Percentiles rank a stretch among this genome's conserved stretches.
These are phyloP conservation scores for Calliphora vomitoria DNA, from an alignment of 2,888 invertebrate genomes.

Conservation along the genomic window DNA sequence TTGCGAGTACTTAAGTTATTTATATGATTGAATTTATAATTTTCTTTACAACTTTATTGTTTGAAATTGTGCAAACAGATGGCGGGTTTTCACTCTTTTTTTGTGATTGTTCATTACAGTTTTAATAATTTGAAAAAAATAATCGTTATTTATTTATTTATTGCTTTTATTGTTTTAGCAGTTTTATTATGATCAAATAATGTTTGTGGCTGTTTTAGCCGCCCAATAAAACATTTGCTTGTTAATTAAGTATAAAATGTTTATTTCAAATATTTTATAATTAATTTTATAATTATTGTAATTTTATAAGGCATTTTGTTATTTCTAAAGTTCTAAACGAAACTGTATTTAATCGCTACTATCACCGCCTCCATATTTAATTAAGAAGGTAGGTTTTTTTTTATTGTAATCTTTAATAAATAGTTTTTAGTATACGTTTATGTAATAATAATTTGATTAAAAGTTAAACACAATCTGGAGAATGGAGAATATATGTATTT, in stretches of 20 bases:
- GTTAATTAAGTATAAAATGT: neutral
- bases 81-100: neutral
- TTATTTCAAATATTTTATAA: conserved; percentile 3
- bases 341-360: too few species aligned
- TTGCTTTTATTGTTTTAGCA: conserved; percentile 23
- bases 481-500: too few species aligned
- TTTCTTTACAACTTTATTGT: conserved; percentile 3
- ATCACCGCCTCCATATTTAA: too few species aligned
- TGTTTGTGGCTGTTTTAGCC: neutral
- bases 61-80: neutral
- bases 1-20: conserved; percentile 4
- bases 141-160: conserved; percentile 39
- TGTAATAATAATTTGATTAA: too few species aligned
- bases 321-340: too few species aligned
- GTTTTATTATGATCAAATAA: too few species aligned
- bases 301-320: neutral
- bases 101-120: conserved; percentile 7
- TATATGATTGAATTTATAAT: conserved; percentile 25
- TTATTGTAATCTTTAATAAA: too few species aligned
- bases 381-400: too few species aligned
- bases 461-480: too few species aligned
- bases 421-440: too few species aligned
- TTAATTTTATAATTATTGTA: conserved; percentile 1
- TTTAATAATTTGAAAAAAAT: conserved; percentile 27
- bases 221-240: conserved; percentile 14